These are phyloP conservation scores for Trissonchulus sp. DNA, from an alignment of 2,888 invertebrate genomes.

Conservation along the genomic window DNA sequence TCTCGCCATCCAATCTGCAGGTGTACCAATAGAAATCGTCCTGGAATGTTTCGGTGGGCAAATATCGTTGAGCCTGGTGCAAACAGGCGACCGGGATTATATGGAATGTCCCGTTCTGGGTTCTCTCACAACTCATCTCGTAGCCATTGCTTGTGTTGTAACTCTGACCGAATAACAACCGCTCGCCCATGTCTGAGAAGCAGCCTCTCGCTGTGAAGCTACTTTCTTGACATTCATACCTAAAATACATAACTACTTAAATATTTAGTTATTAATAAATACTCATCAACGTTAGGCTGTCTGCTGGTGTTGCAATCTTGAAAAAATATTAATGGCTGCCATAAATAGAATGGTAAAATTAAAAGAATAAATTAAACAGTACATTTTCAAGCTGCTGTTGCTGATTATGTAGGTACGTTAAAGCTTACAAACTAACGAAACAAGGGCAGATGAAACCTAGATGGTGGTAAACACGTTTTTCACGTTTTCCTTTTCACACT, in stretches of 20 bases:
- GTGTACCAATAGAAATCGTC: constrained; percentile 25
- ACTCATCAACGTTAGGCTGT: too few species aligned
- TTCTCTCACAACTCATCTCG: background rate
- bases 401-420: too few species aligned
- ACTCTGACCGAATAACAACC: constrained; percentile 13
- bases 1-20: constrained; percentile 1
- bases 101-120: constrained; percentile 15
- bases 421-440: too few species aligned
- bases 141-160: constrained; percentile 19
- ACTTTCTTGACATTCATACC: constrained; percentile 6
- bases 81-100: constrained; percentile 6
- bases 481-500: too few species aligned
- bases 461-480: too few species aligned
- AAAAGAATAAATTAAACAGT: too few species aligned
- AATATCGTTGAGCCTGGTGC: background rate
- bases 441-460: too few species aligned
- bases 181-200: constrained; percentile 5
- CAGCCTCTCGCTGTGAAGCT: background rate
- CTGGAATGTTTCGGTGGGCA: constrained; percentile 8
- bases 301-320: background rate
- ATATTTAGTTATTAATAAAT: too few species aligned
- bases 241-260: too few species aligned
- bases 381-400: too few species aligned
- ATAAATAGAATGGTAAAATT: background rate
- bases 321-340: background rate